A percentile compares a stretch with the other conserved stretches of the same genome.
phyloP scores from a whole-genome alignment of 2,888 invertebrate genomes.

The Sesamia inferens region DNA sequence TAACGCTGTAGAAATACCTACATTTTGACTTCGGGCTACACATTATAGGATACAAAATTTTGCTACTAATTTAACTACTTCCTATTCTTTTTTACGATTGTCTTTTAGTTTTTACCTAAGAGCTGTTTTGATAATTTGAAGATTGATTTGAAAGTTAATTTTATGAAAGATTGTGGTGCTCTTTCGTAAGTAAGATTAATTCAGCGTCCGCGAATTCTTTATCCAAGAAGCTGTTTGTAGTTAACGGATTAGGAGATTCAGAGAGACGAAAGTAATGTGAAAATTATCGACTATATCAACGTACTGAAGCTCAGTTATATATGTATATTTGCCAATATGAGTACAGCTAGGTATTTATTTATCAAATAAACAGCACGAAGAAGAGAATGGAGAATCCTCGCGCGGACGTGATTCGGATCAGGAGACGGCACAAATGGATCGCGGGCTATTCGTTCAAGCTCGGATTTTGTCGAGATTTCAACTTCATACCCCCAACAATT shows the following conservation, averaged over 20 bases:
- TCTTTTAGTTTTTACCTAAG: background rate
- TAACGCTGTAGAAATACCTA: slow-evolving; percentile 58
- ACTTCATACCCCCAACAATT: slow-evolving; percentile 60
- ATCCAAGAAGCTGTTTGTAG: slow-evolving; percentile 20
- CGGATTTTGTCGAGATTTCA: slow-evolving; percentile 67
- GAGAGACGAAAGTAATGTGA: slow-evolving; percentile 29
- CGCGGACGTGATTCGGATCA: slow-evolving; percentile 75
- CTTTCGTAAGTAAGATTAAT: background rate
- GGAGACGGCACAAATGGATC: slow-evolving; percentile 75
- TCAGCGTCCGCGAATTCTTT: background rate
- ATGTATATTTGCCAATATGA: slow-evolving; percentile 48
- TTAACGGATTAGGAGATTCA: slow-evolving; percentile 28
- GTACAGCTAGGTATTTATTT: slow-evolving; percentile 60
- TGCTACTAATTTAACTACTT: background rate
- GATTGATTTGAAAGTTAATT: too few relatives aligned
- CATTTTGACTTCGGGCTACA: slow-evolving; percentile 45
- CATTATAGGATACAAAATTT: slow-evolving; percentile 37
- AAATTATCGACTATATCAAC: slow-evolving; percentile 39
- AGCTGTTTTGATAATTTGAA: background rate
- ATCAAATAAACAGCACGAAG: slow-evolving; percentile 69
- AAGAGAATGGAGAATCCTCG: slow-evolving; percentile 67
- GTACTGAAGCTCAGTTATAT: slow-evolving; percentile 46
- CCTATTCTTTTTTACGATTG: background rate
- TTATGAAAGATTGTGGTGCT: too few relatives aligned
- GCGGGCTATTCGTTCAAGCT: slow-evolving; percentile 62